phyloP scores from a whole-genome alignment of 2,888 invertebrate genomes.

The Drosophila trichaetosa region DNA sequence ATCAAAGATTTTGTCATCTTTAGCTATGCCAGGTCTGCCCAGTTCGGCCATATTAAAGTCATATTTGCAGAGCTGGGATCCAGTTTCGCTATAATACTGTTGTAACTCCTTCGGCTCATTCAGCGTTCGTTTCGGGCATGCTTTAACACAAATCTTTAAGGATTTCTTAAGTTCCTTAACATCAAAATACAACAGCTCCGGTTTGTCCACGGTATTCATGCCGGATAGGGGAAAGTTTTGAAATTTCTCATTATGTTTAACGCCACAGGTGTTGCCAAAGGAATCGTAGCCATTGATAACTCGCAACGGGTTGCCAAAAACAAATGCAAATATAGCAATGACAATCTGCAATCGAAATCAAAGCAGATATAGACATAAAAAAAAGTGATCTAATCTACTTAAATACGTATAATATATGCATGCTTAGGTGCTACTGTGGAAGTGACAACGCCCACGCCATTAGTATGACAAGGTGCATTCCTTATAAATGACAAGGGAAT shows the following conservation, averaged over 20 bases:
- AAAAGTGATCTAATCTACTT: slow-evolving; percentile 36
- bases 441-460: slow-evolving; percentile 57
- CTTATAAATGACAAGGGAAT: slow-evolving; percentile 37
- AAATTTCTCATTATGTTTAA: slow-evolving; percentile 90
- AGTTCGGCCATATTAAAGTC: slow-evolving; percentile 87
- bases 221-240: slow-evolving; percentile 92
- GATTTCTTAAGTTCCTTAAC: slow-evolving; percentile 90
- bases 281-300: slow-evolving; percentile 96
- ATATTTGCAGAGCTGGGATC: slow-evolving; percentile 92
- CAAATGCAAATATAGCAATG: slow-evolving; percentile 94
- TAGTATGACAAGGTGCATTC: slow-evolving; percentile 36
- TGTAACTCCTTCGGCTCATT: slow-evolving; percentile 88
- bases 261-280: slow-evolving; percentile 97
- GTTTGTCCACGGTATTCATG: slow-evolving; percentile 91
- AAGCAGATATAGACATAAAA: slow-evolving; percentile 20
- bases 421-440: slow-evolving; percentile 25
- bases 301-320: slow-evolving; percentile 93
- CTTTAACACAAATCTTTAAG: slow-evolving; percentile 94
- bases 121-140: slow-evolving; percentile 91
- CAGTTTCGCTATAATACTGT: slow-evolving; percentile 89
- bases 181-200: slow-evolving; percentile 94
- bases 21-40: slow-evolving; percentile 80
- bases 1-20: slow-evolving; percentile 83
- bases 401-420: slow-evolving; percentile 1
- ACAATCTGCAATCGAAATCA: slow-evolving; percentile 87